These are phyloP conservation scores for Proisotoma minuta DNA, from an alignment of 2,888 invertebrate genomes.

Conservation along the genomic window DNA sequence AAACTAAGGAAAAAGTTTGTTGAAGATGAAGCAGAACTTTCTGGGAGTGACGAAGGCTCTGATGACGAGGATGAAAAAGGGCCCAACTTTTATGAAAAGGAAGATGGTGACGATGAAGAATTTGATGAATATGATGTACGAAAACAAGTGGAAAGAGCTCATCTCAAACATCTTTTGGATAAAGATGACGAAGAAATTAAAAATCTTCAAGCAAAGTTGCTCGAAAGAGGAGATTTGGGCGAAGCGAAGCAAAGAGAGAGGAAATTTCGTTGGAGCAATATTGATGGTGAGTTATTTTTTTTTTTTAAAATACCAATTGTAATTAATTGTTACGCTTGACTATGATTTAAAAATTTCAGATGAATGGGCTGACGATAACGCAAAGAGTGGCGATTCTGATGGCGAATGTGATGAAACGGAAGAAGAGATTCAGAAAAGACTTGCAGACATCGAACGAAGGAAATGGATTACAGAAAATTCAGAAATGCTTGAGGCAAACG, in stretches of 20 bases:
- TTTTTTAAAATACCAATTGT: no score
- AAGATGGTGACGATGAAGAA: constrained; percentile 77
- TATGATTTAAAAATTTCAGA: no score
- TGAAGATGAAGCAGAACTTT: constrained; percentile 85
- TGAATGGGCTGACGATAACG: constrained; percentile 46
- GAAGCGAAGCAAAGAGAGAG: constrained; percentile 59
- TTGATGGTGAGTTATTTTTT: constrained; percentile 51
- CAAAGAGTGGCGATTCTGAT: constrained; percentile 39
- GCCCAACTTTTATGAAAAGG: constrained; percentile 73
- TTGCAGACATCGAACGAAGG: constrained; percentile 73
- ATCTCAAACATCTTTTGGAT: constrained; percentile 77
- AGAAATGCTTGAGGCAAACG: constrained; percentile 30
- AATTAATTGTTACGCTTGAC: no score
- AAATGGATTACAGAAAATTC: constrained; percentile 62
- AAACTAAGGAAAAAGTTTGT: constrained; percentile 62
- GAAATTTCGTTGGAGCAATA: constrained; percentile 81
- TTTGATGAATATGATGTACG: constrained; percentile 73
- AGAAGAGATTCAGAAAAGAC: constrained; percentile 72
- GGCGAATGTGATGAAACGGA: constrained; percentile 61
- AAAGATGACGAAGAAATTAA: constrained; percentile 81
- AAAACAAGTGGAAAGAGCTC: constrained; percentile 75
- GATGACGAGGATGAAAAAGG: constrained; percentile 81
- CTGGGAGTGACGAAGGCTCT: constrained; percentile 84
- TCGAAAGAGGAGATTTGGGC: constrained; percentile 84
- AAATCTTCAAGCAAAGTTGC: constrained; percentile 74